Percentiles rank a stretch among this genome's conserved stretches.
Conservation (phyloP, 1,140 invertebrate species). For the Lordiphosa clarofinis region DNA sequence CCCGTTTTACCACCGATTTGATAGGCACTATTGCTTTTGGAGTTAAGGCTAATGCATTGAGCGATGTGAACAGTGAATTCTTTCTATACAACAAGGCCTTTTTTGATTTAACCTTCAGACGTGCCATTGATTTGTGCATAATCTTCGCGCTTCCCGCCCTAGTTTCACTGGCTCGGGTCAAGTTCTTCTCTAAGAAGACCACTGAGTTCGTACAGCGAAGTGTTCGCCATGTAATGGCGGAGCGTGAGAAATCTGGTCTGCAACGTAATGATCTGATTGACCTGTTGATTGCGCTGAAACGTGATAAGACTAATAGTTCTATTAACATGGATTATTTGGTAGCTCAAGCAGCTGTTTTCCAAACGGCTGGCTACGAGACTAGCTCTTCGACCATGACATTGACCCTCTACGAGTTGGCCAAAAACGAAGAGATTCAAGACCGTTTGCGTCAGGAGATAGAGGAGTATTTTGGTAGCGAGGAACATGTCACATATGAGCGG, state of each 20-base stretch:
- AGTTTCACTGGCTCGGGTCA: slow-evolving; percentile 36
- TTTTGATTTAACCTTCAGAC: slow-evolving; percentile 80
- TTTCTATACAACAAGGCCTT: slow-evolving; percentile 78
- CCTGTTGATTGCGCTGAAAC: slow-evolving; percentile 74
- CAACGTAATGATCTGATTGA: slow-evolving; percentile 80
- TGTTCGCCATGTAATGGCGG: slow-evolving; percentile 65
- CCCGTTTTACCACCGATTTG: slow-evolving; percentile 82
- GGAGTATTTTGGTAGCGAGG: slow-evolving; percentile 78
- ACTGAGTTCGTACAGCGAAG: slow-evolving; percentile 59
- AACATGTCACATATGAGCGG: slow-evolving; percentile 83
- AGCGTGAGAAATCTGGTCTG: slow-evolving; percentile 58
- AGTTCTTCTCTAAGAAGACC: slow-evolving; percentile 48
- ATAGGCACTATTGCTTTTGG: slow-evolving; percentile 83
- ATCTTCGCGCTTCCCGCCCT: slow-evolving; percentile 79
- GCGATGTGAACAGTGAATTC: slow-evolving; percentile 80
- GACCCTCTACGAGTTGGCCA: slow-evolving; percentile 84
- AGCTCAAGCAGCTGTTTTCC: slow-evolving; percentile 86
- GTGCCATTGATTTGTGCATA: slow-evolving; percentile 80
- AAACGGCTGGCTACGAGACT: slow-evolving; percentile 88
- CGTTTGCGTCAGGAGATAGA: slow-evolving; percentile 84
- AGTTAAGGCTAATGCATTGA: slow-evolving; percentile 81
- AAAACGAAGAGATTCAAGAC: slow-evolving; percentile 84
- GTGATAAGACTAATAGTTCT: slow-evolving; percentile 9
- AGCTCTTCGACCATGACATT: slow-evolving; percentile 86
- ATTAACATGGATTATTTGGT: slow-evolving; percentile 79